Conservation (phyloP, 2,888 invertebrate genomes). For the Cybosia mesomella region DNA sequence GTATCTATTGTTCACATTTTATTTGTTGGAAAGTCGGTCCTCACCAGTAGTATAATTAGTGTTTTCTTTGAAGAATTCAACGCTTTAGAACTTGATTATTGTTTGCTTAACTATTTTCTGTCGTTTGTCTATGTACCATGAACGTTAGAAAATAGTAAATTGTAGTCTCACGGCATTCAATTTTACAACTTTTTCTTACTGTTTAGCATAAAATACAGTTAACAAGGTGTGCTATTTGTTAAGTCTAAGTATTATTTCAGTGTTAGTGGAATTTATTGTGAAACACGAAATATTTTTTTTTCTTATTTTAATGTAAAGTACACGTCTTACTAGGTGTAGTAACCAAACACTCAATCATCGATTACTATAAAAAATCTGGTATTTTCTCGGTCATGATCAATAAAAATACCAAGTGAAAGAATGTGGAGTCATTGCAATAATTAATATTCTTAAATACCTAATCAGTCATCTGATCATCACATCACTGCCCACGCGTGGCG, state of each 20-base stretch:
- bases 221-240: constrained; percentile 1
- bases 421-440: constrained; percentile 74
- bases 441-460: constrained; percentile 82
- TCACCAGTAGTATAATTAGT: constrained; percentile 35
- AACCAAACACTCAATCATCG: constrained; percentile 29
- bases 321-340: constrained; percentile 13
- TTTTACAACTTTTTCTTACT: constrained; percentile 25
- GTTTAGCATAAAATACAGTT: constrained; percentile 17
- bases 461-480: constrained; percentile 83
- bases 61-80: constrained; percentile 30
- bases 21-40: constrained; percentile 27
- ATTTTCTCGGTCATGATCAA: constrained; percentile 52
- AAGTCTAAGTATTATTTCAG: background rate
- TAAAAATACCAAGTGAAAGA: constrained; percentile 66
- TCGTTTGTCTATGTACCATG: constrained; percentile 8
- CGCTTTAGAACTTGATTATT: constrained; percentile 31
- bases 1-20: constrained; percentile 47
- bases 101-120: constrained; percentile 26
- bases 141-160: constrained; percentile 25
- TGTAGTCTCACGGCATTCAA: constrained; percentile 9
- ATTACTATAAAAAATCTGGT: constrained; percentile 32
- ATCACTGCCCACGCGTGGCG: constrained; percentile 77
- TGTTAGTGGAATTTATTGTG: background rate
- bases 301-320: background rate
- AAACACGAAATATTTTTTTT: background rate